These are phyloP conservation scores for Caenorhabditis sulstoni DNA, from an alignment of 2,888 invertebrate species.

Conservation along the genomic window DNA sequence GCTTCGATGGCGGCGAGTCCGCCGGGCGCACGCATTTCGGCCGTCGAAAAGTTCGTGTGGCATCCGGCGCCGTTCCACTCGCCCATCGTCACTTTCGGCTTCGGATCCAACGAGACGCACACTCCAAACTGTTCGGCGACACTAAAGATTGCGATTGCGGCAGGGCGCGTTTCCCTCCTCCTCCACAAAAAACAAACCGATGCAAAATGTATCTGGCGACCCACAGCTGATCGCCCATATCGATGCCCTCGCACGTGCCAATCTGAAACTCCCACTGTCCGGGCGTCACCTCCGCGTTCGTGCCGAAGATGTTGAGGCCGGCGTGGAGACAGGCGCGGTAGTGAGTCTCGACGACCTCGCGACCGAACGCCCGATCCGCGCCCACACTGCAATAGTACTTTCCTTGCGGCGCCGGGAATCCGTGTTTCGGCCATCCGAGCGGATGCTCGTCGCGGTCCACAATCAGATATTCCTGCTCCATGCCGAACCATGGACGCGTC, in stretches of 20 bases:
- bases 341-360: slow-evolving; percentile 96
- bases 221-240: slow-evolving; percentile 83
- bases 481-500: slow-evolving; percentile 82
- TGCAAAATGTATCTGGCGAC: slow-evolving; percentile 82
- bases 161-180: too few relatives aligned
- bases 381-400: slow-evolving; percentile 96
- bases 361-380: slow-evolving; percentile 93
- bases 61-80: slow-evolving; percentile 97
- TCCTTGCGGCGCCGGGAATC: slow-evolving; percentile 79
- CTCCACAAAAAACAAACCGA: too few relatives aligned
- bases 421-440: slow-evolving; percentile 80
- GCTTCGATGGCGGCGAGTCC: slow-evolving; percentile 70
- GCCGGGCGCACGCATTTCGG: slow-evolving; percentile 86
- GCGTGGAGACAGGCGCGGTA: slow-evolving; percentile 94
- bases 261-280: slow-evolving; percentile 81
- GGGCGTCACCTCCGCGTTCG: slow-evolving; percentile 85
- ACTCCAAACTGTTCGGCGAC: slow-evolving; percentile 83
- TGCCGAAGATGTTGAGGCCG: slow-evolving; percentile 92
- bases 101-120: slow-evolving; percentile 82
- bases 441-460: slow-evolving; percentile 81
- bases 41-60: slow-evolving; percentile 95
- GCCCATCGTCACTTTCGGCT: slow-evolving; percentile 80
- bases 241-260: slow-evolving; percentile 82
- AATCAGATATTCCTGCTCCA: slow-evolving; percentile 83
- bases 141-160: slow-evolving; percentile 18